Percentiles rank a stretch among this genome's conserved stretches.
Conservation (phyloP, 1,140 invertebrate species). For the Drosophila lacertosa region DNA sequence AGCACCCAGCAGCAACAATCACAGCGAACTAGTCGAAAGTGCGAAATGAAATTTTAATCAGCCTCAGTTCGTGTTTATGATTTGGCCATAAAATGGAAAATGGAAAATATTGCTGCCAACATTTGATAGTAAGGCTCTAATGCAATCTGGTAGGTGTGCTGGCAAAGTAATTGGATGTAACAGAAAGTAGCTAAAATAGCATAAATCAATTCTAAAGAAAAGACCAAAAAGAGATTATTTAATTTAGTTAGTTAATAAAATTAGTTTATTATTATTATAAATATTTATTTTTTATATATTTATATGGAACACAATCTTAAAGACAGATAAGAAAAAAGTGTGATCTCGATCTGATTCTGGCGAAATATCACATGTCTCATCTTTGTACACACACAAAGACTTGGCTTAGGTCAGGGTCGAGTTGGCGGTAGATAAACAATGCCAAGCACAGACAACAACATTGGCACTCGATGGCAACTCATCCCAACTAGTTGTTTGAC, state of each 20-base stretch:
- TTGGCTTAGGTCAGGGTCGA: slow-evolving; percentile 44
- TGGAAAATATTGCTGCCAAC: not conserved
- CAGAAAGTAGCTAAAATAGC: too few species aligned
- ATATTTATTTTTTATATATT: too few species aligned
- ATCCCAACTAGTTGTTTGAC: slow-evolving; percentile 43
- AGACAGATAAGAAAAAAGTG: slow-evolving; percentile 10
- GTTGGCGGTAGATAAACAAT: slow-evolving; percentile 20
- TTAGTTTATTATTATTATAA: too few species aligned
- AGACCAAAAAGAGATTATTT: too few species aligned
- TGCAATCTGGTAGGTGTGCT: slow-evolving; percentile 2
- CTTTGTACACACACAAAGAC: slow-evolving; percentile 5
- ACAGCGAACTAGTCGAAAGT: slow-evolving; percentile 31
- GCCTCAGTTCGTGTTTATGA: slow-evolving; percentile 39
- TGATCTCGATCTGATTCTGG: not conserved
- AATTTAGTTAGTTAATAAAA: too few species aligned
- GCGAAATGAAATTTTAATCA: slow-evolving; percentile 55
- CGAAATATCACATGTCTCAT: not conserved
- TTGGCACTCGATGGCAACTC: not conserved
- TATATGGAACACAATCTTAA: too few species aligned
- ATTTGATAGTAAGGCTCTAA: slow-evolving; percentile 15
- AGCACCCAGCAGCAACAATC: slow-evolving; percentile 35
- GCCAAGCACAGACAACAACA: slow-evolving; percentile 6
- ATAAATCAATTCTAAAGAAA: too few species aligned
- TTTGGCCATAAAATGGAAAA: slow-evolving; percentile 23
- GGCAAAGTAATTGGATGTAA: not conserved